Base-by-base conservation (phyloP, 2,797 vertebrate species). In the Pseudochirops cupreus region DNA sequence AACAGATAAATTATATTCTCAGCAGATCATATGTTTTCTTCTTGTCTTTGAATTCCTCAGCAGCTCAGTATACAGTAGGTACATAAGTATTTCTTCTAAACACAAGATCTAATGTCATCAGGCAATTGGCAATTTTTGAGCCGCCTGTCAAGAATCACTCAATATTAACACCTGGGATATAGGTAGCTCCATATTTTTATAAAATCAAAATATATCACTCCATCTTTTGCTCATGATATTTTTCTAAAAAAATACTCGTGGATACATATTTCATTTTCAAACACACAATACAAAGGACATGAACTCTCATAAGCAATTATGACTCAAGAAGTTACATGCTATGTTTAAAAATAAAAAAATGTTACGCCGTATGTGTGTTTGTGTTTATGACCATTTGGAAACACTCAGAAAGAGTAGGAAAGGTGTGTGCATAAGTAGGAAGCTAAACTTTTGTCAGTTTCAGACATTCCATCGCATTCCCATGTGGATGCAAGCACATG, bases 401-500 rank as follows among this genome's bases (percentile, higher is more conserved):
- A 92, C 9, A 56, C n/a, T 67, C 33, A 5, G 33, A 87, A 92
- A 56, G 11, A 13, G 33, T 31, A 0, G 6, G 31, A 92, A 74
- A 92, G 54, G 26, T 10, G 50, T 31, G 13, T 9, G 5, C 52
- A 21, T 91, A 53, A 33, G 12, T 14, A 91, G 28, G 9, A n/a
- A 59, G 21, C 53, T 13, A 12, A 56, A 21, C 1, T 39, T 91
- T 91, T 13, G 28, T 39, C 0, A 0, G 29, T 5, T 46, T 31
- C 50, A 18, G 46, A 16, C 52, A 28, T 3, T 5, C 4, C 91
- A 18, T 21, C 10, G 28, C 24, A 74, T 7, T 16, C 90, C 33
- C 46, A 14, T 0, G 0, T 1, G 10, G 29, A 29, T 3, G 53
- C 0, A 29, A 1, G 53, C 0, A 7, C 7, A 1, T 2, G 1